A percentile compares a stretch with the other conserved stretches of the same genome.
phyloP scores from a whole-genome alignment of 1,140 invertebrate species.

The Carposina sasakii region DNA sequence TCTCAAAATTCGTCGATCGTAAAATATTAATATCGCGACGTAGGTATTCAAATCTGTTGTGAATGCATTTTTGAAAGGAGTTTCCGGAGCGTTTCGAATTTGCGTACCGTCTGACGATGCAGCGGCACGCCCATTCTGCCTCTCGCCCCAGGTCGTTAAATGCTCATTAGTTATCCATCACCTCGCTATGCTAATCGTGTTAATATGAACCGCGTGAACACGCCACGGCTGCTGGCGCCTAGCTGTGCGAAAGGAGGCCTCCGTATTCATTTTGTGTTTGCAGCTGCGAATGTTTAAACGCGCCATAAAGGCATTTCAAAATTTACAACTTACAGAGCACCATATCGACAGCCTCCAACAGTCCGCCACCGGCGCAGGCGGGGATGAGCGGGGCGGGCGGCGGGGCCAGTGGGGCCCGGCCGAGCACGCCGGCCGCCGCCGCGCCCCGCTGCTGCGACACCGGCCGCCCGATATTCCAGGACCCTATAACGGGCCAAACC shows the following conservation, averaged over 20 bases:
- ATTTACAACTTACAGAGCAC: conserved; percentile 71
- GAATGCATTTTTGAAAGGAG: conserved; percentile 37
- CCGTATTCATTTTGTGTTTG: conserved; percentile 28
- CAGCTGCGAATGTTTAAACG: conserved; percentile 61
- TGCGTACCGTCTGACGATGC: conserved; percentile 44
- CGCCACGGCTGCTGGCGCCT: conserved; percentile 24
- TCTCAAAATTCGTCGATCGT: conserved; percentile 34
- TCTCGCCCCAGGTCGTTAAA: conserved; percentile 51
- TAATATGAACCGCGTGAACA: conserved; percentile 39
- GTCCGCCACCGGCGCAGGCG: conserved; percentile 72
- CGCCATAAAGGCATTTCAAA: conserved; percentile 70
- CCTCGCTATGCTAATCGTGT: conserved; percentile 28
- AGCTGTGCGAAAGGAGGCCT: conserved; percentile 61
- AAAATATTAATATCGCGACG: conserved; percentile 35
- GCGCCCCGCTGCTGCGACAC: conserved; percentile 89
- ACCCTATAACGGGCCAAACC: conserved; percentile 92
- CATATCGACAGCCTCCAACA: conserved; percentile 76
- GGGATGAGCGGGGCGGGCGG: conserved; percentile 67
- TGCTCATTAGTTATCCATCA: conserved; percentile 55
- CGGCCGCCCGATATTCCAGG: conserved; percentile 91
- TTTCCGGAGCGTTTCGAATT: conserved; percentile 47
- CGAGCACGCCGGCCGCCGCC: conserved; percentile 71
- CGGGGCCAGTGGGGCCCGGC: conserved; percentile 68
- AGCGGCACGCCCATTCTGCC: conserved; percentile 47
- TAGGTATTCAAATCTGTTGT: conserved; percentile 35